These are phyloP conservation scores for Gobius niger DNA, from an alignment of 2,113 vertebrate species.

Conservation along the genomic window DNA sequence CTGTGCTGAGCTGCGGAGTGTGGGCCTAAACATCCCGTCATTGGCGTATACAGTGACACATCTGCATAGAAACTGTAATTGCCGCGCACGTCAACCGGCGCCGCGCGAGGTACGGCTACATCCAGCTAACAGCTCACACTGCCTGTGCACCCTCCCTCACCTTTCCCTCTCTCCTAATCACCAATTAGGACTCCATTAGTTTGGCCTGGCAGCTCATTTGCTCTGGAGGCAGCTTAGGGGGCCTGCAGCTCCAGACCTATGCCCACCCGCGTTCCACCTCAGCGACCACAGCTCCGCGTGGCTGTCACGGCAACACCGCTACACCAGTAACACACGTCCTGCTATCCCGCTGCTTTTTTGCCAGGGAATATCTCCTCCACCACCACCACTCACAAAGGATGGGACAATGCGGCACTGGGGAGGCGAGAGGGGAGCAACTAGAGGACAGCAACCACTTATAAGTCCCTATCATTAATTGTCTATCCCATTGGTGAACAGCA, in stretches of 20 bases:
- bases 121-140: slow-evolving; percentile 47
- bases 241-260: slow-evolving; percentile 83
- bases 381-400: slow-evolving; percentile 69
- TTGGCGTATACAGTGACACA: slow-evolving; percentile 29
- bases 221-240: slow-evolving; percentile 82
- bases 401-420: slow-evolving; percentile 46
- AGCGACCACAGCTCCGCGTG: slow-evolving; percentile 71
- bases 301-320: slow-evolving; percentile 79
- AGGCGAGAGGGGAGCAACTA: slow-evolving; percentile 71
- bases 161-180: slow-evolving; percentile 88
- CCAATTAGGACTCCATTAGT: slow-evolving; percentile 99
- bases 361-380: slow-evolving; percentile 81
- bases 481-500: slow-evolving; percentile 87
- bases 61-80: slow-evolving; percentile 43
- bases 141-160: slow-evolving; percentile 67
- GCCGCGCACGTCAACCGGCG: slow-evolving; percentile 32
- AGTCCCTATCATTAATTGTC: slow-evolving; percentile 97
- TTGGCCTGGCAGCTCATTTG: slow-evolving; percentile 94
- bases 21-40: slow-evolving; percentile 5
- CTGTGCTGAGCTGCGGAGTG: background rate
- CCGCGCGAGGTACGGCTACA: slow-evolving; percentile 66
- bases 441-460: slow-evolving; percentile 78
- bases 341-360: slow-evolving; percentile 72
- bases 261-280: slow-evolving; percentile 83
- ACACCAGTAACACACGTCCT: slow-evolving; percentile 45